Percentiles rank a stretch among this genome's conserved stretches.
These are phyloP conservation scores for Equus quagga DNA, from an alignment of 2,113 vertebrate genomes.

Conservation along the genomic window DNA sequence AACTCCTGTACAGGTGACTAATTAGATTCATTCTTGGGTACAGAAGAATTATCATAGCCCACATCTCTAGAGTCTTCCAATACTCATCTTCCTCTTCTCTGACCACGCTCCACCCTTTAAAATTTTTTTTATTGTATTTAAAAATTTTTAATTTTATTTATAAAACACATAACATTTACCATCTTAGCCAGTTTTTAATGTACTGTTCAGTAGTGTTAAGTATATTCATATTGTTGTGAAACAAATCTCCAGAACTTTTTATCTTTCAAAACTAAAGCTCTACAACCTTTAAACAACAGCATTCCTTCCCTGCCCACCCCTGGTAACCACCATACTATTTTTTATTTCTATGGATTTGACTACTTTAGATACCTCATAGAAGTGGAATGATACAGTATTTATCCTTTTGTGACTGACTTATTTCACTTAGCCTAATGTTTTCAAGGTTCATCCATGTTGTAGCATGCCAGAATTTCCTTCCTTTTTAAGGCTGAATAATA, in stretches of 20 bases:
- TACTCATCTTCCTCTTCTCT: not conserved
- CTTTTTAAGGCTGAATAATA: not conserved
- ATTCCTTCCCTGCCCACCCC: not conserved
- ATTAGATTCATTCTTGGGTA: not conserved
- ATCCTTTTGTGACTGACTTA: not conserved
- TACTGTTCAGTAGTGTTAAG: not conserved
- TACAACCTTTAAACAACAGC: not conserved
- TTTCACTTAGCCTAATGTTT: not conserved
- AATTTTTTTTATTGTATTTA: not conserved
- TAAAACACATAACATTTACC: not conserved
- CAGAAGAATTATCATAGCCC: not conserved
- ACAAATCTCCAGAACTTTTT: not conserved
- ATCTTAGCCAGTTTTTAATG: not conserved
- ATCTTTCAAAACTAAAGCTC: not conserved
- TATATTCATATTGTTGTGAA: not conserved
- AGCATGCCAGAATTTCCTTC: too few relatives aligned
- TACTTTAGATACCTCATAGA: not conserved
- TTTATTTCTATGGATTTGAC: too few relatives aligned
- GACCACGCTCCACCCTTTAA: not conserved
- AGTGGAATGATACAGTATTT: not conserved
- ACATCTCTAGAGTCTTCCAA: too few relatives aligned
- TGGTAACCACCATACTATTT: not conserved
- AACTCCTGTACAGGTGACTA: not conserved
- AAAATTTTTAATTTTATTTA: not conserved
- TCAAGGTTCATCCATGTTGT: not conserved